These are phyloP conservation scores for Leucophora obtusa DNA, from an alignment of 2,888 invertebrate genomes.

Conservation along the genomic window DNA sequence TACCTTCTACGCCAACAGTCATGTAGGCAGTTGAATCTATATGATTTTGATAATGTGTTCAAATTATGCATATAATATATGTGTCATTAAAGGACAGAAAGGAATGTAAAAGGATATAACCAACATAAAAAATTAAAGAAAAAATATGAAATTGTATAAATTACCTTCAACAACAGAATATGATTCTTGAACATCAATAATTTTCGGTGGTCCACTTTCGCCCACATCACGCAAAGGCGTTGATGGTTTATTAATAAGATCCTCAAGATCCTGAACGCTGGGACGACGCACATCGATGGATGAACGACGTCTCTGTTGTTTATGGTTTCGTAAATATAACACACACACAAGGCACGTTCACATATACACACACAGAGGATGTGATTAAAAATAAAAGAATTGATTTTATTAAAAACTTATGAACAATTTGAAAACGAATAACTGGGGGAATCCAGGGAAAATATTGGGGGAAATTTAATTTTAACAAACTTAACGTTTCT, in stretches of 20 bases:
- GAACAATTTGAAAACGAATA: conserved; percentile 22
- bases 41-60: conserved; percentile 16
- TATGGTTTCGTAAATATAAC: neutral
- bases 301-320: conserved; percentile 87
- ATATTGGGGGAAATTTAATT: too few relatives aligned
- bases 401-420: neutral
- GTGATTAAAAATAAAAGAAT: neutral
- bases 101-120: neutral
- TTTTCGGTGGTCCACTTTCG: conserved; percentile 90
- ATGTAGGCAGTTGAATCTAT: conserved; percentile 95
- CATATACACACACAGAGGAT: conserved; percentile 7
- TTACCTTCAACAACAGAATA: conserved; percentile 98
- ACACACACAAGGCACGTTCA: neutral
- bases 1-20: conserved; percentile 95
- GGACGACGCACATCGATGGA: conserved; percentile 94
- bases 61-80: too few relatives aligned
- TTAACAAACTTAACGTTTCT: too few relatives aligned
- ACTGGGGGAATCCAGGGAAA: too few relatives aligned
- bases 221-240: conserved; percentile 91
- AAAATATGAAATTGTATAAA: conserved; percentile 26
- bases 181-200: conserved; percentile 95
- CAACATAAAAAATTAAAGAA: neutral
- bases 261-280: conserved; percentile 93
- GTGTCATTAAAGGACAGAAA: too few relatives aligned
- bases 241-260: conserved; percentile 93